Evolutionary conservation across 2,113 vertebrate species (phyloP), one percentile per base, ranked within the genome.

Genomic region (Anthoscopus minutus): DNA sequence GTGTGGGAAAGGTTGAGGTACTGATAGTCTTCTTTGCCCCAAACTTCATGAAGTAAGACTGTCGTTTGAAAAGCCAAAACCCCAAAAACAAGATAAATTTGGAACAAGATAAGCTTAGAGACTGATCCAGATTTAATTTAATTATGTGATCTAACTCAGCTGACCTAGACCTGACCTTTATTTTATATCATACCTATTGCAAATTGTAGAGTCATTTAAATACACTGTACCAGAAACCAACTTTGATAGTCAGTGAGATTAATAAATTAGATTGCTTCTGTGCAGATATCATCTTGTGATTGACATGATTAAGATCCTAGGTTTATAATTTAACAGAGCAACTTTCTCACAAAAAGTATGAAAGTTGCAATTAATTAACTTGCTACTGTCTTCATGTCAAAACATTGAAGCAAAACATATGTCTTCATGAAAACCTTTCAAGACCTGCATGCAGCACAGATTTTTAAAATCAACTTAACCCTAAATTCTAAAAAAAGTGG

Each of bases 291-390:
- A 8, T 82, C 23, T 86, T 86, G 62, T 89, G 83, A 96, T 89
- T 97, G 93, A 93, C 81, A 71, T 12, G 71, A 94, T 79, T 93
- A 92, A 96, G 83, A 71, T 89, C 89, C 11, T 81, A 81, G 74
- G 57, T 85, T 95, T 96, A 93, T 81, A 91, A 95, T 86, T 95
- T 95, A 91, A 37, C 56, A 86, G 37, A 88, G 15, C 30, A 90
- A 90, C 56, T 85, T 92, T 94, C 64, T 88, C 93, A 92, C 70
- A 95, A 89, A 60, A 95, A 95, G 89, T 89, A 93, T 91, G 81
- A 9, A 89, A 74, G 42, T 89, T 92, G 81, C 86, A 94, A 89
- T 92, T 96, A 94, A 94, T 94, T 96, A 97, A 81, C 65, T 93
- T 88, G 47, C 10, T 92, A 84, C 81, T 86, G 81, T 84, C 42